phyloP scores from a whole-genome alignment of 92 coral and sea anemone genomes.

The Pocillopora meandrina region DNA sequence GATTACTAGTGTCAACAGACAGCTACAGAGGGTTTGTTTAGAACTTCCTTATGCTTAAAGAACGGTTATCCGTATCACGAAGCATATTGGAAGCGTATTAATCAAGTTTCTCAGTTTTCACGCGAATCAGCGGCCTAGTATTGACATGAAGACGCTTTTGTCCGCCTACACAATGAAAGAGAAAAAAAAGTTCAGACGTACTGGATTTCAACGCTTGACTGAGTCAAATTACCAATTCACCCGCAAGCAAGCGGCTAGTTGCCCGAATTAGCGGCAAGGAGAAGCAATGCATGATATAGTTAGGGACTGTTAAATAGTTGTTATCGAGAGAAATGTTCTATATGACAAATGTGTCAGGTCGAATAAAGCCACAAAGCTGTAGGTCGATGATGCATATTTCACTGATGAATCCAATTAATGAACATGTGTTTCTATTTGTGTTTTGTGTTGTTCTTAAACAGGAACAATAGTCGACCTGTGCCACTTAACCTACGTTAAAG shows the following conservation, averaged over 20 bases:
- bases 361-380: too few relatives aligned
- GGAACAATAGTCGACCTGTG: background rate
- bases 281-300: too few relatives aligned
- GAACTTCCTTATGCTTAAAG: background rate
- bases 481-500: too few relatives aligned
- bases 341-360: too few relatives aligned
- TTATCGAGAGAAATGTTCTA: too few relatives aligned
- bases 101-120: background rate
- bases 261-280: too few relatives aligned
- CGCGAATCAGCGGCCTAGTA: background rate
- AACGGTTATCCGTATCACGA: background rate
- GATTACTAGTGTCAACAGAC: background rate
- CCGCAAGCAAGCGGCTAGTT: too few relatives aligned
- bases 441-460: background rate
- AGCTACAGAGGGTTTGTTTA: background rate
- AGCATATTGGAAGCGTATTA: background rate
- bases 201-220: too few relatives aligned
- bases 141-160: background rate
- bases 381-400: too few relatives aligned
- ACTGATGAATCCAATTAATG: background rate
- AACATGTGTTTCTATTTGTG: background rate
- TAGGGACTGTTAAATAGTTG: too few relatives aligned
- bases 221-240: too few relatives aligned
- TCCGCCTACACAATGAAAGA: background rate
- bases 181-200: too few relatives aligned